Conservation (phyloP, 2,113 vertebrate genomes). For the Paedocypris sp. region DNA sequence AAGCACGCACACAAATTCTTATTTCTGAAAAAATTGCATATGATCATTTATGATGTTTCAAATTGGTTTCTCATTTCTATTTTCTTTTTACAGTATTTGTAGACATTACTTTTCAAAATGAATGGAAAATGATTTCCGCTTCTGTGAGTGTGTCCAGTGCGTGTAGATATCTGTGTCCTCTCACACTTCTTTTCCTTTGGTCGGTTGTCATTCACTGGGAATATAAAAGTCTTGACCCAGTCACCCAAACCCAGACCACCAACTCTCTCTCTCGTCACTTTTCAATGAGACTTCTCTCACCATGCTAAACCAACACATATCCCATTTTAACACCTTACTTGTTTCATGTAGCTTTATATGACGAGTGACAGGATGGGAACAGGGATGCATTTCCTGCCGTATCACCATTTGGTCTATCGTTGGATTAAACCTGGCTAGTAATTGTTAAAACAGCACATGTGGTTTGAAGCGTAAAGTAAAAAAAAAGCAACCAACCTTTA, state of each 20-base stretch:
- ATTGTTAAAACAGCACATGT: neutral
- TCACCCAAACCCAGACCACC: slow-evolving; percentile 5
- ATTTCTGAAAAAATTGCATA: too few species aligned
- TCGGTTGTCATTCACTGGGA: neutral
- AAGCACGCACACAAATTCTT: too few species aligned
- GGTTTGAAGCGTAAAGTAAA: too few species aligned
- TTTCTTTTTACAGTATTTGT: too few species aligned
- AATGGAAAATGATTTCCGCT: too few species aligned
- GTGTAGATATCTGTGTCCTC: neutral
- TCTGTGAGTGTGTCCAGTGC: too few species aligned
- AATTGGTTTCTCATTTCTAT: too few species aligned
- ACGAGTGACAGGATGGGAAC: slow-evolving; percentile 32
- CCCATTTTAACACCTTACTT: slow-evolving; percentile 33
- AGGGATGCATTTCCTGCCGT: slow-evolving; percentile 47
- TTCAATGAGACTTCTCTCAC: slow-evolving; percentile 38
- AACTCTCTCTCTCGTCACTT: slow-evolving; percentile 27
- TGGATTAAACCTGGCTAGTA: neutral
- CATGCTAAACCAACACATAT: slow-evolving; percentile 30
- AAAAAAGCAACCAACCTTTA: neutral
- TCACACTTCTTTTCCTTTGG: neutral
- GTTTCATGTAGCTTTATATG: slow-evolving; percentile 45
- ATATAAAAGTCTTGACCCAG: slow-evolving; percentile 8
- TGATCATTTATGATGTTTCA: too few species aligned
- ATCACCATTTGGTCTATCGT: slow-evolving; percentile 33
- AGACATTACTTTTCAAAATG: too few species aligned